These are phyloP conservation scores for Pachymerium ferrugineum DNA, from an alignment of 2,888 invertebrate genomes.

Conservation along the genomic window DNA sequence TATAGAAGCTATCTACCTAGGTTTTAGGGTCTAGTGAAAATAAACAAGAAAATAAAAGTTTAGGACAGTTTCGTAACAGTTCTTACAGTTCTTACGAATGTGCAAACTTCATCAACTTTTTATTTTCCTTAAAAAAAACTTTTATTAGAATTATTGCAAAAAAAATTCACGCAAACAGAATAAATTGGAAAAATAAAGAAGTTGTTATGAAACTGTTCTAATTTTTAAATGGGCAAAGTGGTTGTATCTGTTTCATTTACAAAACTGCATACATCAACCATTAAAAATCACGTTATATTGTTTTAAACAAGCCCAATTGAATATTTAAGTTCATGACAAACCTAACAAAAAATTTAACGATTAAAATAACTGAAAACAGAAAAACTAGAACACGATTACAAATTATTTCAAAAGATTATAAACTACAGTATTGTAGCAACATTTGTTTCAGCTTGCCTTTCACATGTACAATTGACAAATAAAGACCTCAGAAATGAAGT, in stretches of 20 bases:
- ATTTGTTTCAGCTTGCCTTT: not conserved
- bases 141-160: not conserved
- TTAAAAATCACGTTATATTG: not conserved
- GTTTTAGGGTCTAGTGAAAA: constrained; percentile 1
- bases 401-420: constrained; percentile 18
- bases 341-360: constrained; percentile 19
- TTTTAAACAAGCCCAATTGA: constrained; percentile 10
- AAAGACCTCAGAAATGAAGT: constrained; percentile 11
- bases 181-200: constrained; percentile 1
- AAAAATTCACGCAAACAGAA: no score
- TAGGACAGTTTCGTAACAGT: constrained; percentile 24
- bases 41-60: not conserved
- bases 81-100: not conserved
- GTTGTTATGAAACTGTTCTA: constrained; percentile 13
- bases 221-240: constrained; percentile 2
- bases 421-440: constrained; percentile 22
- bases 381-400: constrained; percentile 22
- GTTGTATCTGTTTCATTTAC: constrained; percentile 16
- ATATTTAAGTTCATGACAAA: constrained; percentile 14
- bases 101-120: not conserved
- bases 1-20: constrained; percentile 28
- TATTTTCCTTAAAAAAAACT: no score
- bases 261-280: constrained; percentile 21
- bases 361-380: constrained; percentile 20
- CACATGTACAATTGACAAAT: not conserved